Evolutionary conservation across 2,113 vertebrate species (phyloP).

Genomic region (Aepyceros melampus): DNA sequence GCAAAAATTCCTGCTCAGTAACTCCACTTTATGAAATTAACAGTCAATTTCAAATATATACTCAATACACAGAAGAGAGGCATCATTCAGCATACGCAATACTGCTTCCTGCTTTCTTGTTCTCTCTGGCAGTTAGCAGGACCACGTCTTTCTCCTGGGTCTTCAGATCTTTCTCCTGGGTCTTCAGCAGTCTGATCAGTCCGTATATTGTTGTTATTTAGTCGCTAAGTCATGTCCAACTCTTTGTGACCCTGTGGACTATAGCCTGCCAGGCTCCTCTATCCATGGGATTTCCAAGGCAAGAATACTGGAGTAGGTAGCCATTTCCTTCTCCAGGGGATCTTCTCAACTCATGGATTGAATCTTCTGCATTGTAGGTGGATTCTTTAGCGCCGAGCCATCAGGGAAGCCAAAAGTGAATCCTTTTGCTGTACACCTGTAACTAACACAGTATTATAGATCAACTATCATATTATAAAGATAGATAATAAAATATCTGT

Average conservation of each 20-base stretch:
- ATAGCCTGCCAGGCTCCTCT: background rate
- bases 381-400: background rate
- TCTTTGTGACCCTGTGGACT: background rate
- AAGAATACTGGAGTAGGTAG: background rate
- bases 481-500: background rate
- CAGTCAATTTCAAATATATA: background rate
- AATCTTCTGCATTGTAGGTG: background rate
- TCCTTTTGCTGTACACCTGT: background rate
- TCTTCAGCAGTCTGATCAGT: slow-evolving; percentile 77
- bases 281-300: background rate
- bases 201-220: background rate
- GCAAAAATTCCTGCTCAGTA: background rate
- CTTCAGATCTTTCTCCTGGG: slow-evolving; percentile 78
- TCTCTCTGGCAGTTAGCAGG: slow-evolving; percentile 86
- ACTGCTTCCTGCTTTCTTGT: slow-evolving; percentile 82
- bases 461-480: background rate
- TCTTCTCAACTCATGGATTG: background rate
- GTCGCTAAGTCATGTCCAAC: background rate
- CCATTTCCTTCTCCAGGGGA: background rate
- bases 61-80: background rate
- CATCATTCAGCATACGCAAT: fast-evolving
- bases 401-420: background rate
- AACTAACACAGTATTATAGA: background rate
- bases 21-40: background rate
- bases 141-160: no score